Conservation (phyloP, 2,797 vertebrate species). For the Argyrosomus regius region DNA sequence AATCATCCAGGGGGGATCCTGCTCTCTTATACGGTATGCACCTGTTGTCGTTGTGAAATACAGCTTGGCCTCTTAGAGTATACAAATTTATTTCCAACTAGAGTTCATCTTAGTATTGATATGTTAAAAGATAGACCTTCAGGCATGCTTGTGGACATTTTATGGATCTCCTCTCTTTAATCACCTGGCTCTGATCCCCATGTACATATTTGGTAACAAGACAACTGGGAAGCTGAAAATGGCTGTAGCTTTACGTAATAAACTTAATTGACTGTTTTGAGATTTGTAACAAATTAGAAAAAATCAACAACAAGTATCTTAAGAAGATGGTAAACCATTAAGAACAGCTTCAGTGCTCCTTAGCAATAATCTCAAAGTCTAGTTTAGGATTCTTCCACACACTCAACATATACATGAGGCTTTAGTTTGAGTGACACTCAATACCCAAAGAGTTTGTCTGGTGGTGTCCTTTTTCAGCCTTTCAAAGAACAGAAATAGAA, state of each 20-base stretch:
- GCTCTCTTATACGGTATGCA: neutral
- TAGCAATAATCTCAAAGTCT: neutral
- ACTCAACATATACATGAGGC: neutral
- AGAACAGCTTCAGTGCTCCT: neutral
- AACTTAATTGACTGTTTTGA: neutral
- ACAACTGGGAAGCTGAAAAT: conserved; percentile 11
- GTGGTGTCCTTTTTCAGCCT: neutral
- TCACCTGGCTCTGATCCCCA: neutral
- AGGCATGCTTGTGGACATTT: neutral
- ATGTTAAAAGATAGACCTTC: neutral
- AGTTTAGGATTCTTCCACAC: neutral
- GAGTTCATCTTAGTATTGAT: neutral
- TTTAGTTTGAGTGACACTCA: neutral
- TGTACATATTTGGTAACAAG: neutral
- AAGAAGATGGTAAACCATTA: too few relatives aligned
- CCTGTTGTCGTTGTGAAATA: conserved; percentile 2
- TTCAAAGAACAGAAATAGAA: neutral
- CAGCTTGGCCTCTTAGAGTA: neutral
- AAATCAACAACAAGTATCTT: neutral
- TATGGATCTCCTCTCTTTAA: neutral
- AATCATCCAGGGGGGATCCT: neutral
- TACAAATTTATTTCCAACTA: neutral
- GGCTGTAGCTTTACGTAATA: neutral
- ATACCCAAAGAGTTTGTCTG: neutral
- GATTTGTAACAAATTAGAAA: neutral